Conservation (phyloP, 2,113 vertebrate species). For the Merops nubicus region DNA sequence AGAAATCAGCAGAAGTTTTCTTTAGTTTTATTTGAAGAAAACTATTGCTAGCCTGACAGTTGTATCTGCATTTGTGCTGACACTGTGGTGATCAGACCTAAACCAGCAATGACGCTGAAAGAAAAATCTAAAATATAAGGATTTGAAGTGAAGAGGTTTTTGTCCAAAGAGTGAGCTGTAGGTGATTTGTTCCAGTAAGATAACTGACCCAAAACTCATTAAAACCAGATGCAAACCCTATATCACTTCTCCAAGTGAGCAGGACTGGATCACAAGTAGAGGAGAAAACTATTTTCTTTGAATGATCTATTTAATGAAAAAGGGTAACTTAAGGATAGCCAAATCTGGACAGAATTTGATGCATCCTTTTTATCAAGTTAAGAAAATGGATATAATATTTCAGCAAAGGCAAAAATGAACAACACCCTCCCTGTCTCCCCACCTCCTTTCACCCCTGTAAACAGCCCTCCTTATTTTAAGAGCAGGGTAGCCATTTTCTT, state of each 20-base stretch:
- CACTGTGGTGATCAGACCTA: background rate
- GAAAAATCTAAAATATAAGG: background rate
- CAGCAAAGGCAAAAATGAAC: background rate
- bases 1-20: background rate
- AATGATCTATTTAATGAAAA: background rate
- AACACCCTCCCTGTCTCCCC: fast-evolving
- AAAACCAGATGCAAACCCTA: background rate
- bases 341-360: background rate
- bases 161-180: background rate
- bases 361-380: background rate
- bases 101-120: background rate
- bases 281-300: background rate
- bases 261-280: background rate
- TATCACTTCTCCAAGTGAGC: background rate
- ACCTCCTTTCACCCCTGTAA: fast-evolving
- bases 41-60: background rate
- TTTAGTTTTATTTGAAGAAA: background rate
- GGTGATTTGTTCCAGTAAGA: background rate
- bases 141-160: background rate
- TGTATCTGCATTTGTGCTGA: background rate
- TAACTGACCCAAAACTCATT: background rate
- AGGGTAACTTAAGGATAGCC: background rate
- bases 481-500: background rate
- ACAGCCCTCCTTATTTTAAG: background rate
- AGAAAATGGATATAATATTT: background rate